Conservation (phyloP, 2,113 vertebrate genomes). For the Electrona antarctica region DNA sequence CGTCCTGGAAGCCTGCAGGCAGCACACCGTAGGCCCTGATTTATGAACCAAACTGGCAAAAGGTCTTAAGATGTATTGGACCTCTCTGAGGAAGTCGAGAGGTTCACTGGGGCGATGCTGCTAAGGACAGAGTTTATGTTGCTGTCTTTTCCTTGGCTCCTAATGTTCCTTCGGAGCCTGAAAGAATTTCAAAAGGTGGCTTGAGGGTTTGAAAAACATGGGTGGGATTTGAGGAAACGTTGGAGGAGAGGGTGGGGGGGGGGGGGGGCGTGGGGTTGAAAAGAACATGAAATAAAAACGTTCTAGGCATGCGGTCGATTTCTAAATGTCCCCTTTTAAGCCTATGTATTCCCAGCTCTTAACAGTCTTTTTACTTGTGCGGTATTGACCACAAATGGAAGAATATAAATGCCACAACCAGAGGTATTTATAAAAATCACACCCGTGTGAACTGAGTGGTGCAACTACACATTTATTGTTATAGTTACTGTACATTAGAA, state of each 20-base stretch:
- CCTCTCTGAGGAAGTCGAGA: slow-evolving; percentile 34
- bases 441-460: too few species aligned
- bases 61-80: slow-evolving; percentile 43
- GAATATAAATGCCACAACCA: not conserved
- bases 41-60: slow-evolving; percentile 47
- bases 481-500: too few species aligned
- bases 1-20: slow-evolving; percentile 31
- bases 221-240: slow-evolving; percentile 51
- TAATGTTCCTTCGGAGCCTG: slow-evolving; percentile 35
- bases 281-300: slow-evolving; percentile 52
- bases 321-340: slow-evolving; percentile 32
- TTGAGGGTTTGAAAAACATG: slow-evolving; percentile 66
- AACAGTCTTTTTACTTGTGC: slow-evolving; percentile 27
- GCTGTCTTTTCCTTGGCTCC: slow-evolving; percentile 19
- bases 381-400: slow-evolving; percentile 18
- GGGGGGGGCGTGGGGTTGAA: not conserved
- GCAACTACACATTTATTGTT: too few species aligned
- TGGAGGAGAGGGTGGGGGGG: not conserved
- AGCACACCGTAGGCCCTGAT: slow-evolving; percentile 42
- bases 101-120: slow-evolving; percentile 18
- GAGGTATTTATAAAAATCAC: slow-evolving; percentile 14
- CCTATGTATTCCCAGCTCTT: slow-evolving; percentile 6
- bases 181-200: slow-evolving; percentile 70
- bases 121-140: slow-evolving; percentile 41
- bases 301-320: slow-evolving; percentile 35